Evolutionary conservation across 2,797 vertebrate species (phyloP).

Genomic region (Taeniopygia guttata): DNA sequence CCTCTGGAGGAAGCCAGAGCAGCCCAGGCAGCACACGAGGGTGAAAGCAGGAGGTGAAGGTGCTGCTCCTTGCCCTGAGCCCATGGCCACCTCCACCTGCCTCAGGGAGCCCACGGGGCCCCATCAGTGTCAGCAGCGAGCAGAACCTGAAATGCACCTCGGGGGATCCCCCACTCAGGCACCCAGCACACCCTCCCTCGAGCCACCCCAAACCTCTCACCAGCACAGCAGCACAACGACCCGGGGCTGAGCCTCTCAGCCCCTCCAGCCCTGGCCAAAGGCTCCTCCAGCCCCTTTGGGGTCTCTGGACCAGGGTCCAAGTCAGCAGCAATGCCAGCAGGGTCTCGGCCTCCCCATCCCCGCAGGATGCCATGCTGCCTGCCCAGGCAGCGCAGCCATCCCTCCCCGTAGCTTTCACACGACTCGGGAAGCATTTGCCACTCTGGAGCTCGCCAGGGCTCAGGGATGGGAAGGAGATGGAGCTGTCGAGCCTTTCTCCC

Average conservation of each 20-base stretch:
- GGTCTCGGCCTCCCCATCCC: neutral
- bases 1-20: neutral
- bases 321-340: neutral
- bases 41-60: neutral
- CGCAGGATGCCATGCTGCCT: neutral
- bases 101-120: neutral
- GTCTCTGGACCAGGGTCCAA: neutral
- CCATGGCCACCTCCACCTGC: rapidly evolving
- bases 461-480: neutral
- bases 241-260: rapidly evolving
- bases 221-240: neutral
- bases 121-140: neutral
- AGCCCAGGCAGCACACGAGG: neutral
- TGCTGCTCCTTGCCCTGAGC: neutral
- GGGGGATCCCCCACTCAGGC: neutral
- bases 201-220: neutral
- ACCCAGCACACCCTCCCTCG: neutral
- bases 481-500: neutral
- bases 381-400: neutral
- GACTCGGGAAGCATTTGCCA: neutral
- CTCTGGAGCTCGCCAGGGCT: neutral
- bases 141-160: neutral
- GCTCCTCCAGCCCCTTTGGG: neutral
- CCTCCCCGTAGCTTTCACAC: neutral
- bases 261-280: neutral